A percentile compares a stretch with the other conserved stretches of the same genome.
phyloP scores from a whole-genome alignment of 2,888 invertebrate genomes.

The Dicycla oo region DNA sequence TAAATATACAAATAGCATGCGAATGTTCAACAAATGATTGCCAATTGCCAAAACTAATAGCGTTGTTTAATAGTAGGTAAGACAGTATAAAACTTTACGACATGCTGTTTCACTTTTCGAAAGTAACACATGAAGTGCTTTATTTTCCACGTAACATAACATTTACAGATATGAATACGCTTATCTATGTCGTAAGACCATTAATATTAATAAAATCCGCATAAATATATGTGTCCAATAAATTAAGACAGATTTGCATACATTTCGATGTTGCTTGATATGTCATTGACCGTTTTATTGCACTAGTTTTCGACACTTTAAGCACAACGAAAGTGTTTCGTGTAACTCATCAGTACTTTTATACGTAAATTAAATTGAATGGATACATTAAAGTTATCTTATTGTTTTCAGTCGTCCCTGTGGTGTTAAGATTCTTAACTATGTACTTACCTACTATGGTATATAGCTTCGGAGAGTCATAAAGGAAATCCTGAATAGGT shows the following conservation, averaged over 20 bases:
- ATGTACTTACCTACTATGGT: neutral
- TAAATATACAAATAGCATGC: slow-evolving; percentile 48
- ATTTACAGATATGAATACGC: slow-evolving; percentile 13
- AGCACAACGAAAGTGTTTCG: slow-evolving; percentile 47
- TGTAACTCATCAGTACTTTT: slow-evolving; percentile 18
- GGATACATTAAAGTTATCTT: slow-evolving; percentile 20
- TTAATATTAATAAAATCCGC: slow-evolving; percentile 37
- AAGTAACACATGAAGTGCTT: slow-evolving; percentile 46
- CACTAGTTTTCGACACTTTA: slow-evolving; percentile 43
- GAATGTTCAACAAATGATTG: slow-evolving; percentile 49
- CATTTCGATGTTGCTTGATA: slow-evolving; percentile 26
- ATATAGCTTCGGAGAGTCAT: slow-evolving; percentile 38
- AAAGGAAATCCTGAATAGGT: slow-evolving; percentile 71
- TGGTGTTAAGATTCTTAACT: neutral
- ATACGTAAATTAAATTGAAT: slow-evolving; percentile 17
- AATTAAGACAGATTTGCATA: slow-evolving; percentile 55
- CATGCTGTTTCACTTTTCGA: slow-evolving; percentile 60
- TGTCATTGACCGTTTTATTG: slow-evolving; percentile 61
- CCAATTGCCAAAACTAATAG: slow-evolving; percentile 52
- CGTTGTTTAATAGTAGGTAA: slow-evolving; percentile 38
- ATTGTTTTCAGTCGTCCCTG: slow-evolving; percentile 22
- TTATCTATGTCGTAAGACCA: slow-evolving; percentile 29
- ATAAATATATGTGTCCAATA: slow-evolving; percentile 41
- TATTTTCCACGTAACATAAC: slow-evolving; percentile 35
- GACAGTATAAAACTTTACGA: slow-evolving; percentile 39